Evolutionary conservation across 1,140 invertebrate genomes (phyloP).

Genomic region (Phthorimaea operculella): DNA sequence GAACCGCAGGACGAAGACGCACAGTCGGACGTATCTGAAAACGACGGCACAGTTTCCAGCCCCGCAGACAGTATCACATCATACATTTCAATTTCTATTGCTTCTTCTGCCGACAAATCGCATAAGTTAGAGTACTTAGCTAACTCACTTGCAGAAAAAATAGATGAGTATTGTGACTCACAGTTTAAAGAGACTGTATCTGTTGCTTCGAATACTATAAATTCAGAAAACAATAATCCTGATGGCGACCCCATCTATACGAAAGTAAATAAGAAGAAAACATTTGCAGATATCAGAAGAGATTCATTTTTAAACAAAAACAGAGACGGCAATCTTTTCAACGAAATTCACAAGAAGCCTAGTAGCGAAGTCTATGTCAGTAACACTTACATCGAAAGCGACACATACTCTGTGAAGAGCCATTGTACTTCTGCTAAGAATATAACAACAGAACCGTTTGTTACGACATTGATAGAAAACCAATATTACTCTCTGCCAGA

Average conservation of each 20-base stretch:
- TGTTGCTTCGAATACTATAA: slow-evolving; percentile 29
- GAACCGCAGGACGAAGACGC: slow-evolving; percentile 30
- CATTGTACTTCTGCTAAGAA: slow-evolving; percentile 57
- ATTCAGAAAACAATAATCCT: slow-evolving; percentile 29
- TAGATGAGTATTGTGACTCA: slow-evolving; percentile 66
- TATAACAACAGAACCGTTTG: slow-evolving; percentile 65
- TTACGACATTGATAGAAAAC: slow-evolving; percentile 70
- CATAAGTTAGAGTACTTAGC: slow-evolving; percentile 64
- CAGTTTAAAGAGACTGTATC: slow-evolving; percentile 51
- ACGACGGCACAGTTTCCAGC: slow-evolving; percentile 58
- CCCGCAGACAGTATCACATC: slow-evolving; percentile 64
- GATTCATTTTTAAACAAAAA: slow-evolving; percentile 43
- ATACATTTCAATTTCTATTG: slow-evolving; percentile 62
- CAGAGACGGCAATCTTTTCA: slow-evolving; percentile 33
- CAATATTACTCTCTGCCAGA: slow-evolving; percentile 76
- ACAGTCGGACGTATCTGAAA: slow-evolving; percentile 55
- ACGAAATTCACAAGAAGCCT: slow-evolving; percentile 33
- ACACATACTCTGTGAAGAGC: slow-evolving; percentile 36
- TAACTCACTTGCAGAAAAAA: slow-evolving; percentile 66
- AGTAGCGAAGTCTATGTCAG: slow-evolving; percentile 44
- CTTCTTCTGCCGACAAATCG: slow-evolving; percentile 58
- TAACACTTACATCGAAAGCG: slow-evolving; percentile 48
- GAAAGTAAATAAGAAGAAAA: slow-evolving; percentile 52
- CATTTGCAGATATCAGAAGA: slow-evolving; percentile 52
- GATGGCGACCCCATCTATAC: slow-evolving; percentile 52